Conservation (phyloP, 2,113 vertebrate species). For the Mormoops blainvillei region DNA sequence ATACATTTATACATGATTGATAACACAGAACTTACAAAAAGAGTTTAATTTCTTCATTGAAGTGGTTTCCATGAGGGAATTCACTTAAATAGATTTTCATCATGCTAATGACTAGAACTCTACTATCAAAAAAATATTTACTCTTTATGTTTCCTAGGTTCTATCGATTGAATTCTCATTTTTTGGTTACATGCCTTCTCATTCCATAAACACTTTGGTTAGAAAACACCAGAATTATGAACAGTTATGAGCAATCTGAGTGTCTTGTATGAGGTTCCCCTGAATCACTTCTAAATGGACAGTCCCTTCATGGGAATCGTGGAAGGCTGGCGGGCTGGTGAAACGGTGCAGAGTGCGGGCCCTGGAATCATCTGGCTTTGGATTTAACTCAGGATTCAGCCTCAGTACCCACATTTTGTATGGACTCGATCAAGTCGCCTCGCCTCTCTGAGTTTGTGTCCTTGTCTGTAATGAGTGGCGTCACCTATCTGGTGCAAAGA, state of each 20-base stretch:
- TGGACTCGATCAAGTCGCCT: not conserved
- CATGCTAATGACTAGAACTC: not conserved
- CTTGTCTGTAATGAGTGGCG: not conserved
- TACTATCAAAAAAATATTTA: conserved; percentile 14
- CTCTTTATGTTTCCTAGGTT: not conserved
- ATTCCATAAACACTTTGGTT: not conserved
- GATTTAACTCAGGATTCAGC: not conserved
- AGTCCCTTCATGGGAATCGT: not conserved
- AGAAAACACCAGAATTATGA: not conserved
- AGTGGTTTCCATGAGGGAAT: not conserved
- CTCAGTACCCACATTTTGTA: not conserved
- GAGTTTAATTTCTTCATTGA: conserved; percentile 42
- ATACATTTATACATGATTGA: conserved; percentile 22
- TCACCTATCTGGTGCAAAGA: not conserved
- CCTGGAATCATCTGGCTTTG: not conserved
- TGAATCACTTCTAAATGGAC: not conserved
- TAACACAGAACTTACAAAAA: conserved; percentile 1
- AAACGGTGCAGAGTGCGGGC: not conserved
- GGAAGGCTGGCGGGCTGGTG: fast-evolving
- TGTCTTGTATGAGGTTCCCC: not conserved
- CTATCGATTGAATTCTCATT: not conserved
- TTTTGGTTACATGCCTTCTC: not conserved
- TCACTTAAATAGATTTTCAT: conserved; percentile 10
- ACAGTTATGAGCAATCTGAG: not conserved
- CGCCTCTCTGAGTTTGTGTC: not conserved